Evolutionary conservation across 2,888 invertebrate genomes (phyloP).

Genomic region (Chydorus sphaericus): DNA sequence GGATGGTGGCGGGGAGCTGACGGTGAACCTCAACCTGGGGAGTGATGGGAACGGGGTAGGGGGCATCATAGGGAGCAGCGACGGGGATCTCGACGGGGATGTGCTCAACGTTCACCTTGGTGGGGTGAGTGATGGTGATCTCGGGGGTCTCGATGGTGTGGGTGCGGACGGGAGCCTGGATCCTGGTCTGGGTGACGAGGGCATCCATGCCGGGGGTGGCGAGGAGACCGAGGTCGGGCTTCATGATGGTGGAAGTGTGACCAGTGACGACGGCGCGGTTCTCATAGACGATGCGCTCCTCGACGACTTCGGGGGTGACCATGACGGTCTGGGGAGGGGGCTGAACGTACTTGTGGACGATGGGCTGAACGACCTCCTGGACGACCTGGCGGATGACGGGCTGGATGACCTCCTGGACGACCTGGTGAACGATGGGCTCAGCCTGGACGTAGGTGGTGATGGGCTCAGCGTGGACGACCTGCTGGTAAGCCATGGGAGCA

Average conservation of each 20-base stretch:
- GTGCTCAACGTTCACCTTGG: conserved; percentile 25
- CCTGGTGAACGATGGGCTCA: neutral
- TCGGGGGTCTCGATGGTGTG: conserved; percentile 27
- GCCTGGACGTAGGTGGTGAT: neutral
- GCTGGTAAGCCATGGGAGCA: conserved; percentile 13
- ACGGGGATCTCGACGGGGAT: conserved; percentile 23
- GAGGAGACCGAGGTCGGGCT: conserved; percentile 9
- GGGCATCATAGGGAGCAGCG: conserved; percentile 20
- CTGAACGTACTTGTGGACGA: neutral
- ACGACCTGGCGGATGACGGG: neutral
- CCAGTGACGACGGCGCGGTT: conserved; percentile 27
- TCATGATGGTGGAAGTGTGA: conserved; percentile 24
- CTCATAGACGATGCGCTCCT: conserved; percentile 24
- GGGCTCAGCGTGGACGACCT: conserved; percentile 12
- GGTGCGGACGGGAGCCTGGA: conserved; percentile 27
- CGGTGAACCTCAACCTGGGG: neutral
- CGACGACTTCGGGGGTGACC: neutral
- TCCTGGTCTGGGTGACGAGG: conserved; percentile 21
- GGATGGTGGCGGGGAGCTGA: no score
- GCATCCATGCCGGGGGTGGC: conserved; percentile 17
- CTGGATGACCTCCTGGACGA: conserved; percentile 13
- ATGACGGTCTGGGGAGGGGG: neutral
- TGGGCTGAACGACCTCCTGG: neutral
- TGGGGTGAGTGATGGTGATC: conserved; percentile 25
- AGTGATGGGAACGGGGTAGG: conserved; percentile 15